Percentiles rank a stretch among this genome's conserved stretches.
Evolutionary conservation across 2,888 invertebrate species (phyloP).

Genomic region (Punctoribates punctum): DNA sequence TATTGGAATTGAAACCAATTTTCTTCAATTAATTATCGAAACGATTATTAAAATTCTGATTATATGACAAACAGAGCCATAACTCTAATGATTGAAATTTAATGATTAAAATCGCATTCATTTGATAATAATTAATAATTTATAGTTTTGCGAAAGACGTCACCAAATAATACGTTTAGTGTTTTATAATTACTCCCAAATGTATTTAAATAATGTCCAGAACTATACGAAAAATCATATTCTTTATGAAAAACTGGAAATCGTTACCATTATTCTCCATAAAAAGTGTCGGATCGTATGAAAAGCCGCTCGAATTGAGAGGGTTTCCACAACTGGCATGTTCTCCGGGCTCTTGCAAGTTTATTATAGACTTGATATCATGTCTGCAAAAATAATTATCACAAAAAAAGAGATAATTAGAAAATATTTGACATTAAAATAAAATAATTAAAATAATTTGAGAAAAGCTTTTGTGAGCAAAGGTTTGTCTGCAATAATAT

Average conservation of each 20-base stretch:
- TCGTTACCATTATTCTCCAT: constrained; percentile 78
- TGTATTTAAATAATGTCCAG: background rate
- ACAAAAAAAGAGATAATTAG: background rate
- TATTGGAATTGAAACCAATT: too few species aligned
- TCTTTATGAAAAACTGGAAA: constrained; percentile 47
- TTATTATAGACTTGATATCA: constrained; percentile 76
- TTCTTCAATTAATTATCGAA: too few species aligned
- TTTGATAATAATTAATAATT: too few species aligned
- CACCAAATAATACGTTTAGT: too few species aligned
- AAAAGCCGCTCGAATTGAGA: constrained; percentile 71
- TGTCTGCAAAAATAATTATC: constrained; percentile 57
- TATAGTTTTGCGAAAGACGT: too few species aligned
- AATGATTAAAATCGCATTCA: too few species aligned
- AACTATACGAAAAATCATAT: constrained; percentile 65
- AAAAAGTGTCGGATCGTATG: constrained; percentile 75
- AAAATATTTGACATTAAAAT: background rate
- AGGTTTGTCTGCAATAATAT: too few species aligned
- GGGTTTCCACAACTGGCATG: constrained; percentile 76
- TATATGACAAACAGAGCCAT: too few species aligned
- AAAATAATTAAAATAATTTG: constrained; percentile 25
- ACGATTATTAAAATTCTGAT: too few species aligned
- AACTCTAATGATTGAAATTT: too few species aligned
- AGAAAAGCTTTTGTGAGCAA: too few species aligned
- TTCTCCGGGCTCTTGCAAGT: constrained; percentile 77
- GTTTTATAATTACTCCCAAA: too few species aligned